Conservation (phyloP, 1,140 invertebrate species). For the Pseudomyrmex sp. region DNA sequence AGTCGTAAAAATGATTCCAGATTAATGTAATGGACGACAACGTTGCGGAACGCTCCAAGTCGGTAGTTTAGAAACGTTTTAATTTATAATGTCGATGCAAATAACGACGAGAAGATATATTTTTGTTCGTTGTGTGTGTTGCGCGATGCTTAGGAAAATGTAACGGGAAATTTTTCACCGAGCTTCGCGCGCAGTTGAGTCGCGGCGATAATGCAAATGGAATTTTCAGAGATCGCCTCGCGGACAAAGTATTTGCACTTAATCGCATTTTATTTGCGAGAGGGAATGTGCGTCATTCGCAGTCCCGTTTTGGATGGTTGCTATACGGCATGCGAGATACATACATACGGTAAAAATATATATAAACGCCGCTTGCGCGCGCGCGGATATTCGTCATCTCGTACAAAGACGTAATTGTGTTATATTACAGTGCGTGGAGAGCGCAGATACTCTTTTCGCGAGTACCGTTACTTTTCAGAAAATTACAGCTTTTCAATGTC, state of each 20-base stretch:
- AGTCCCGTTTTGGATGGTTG: conserved; percentile 38
- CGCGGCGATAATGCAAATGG: neutral
- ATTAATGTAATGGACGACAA: neutral
- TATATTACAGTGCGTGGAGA: conserved; percentile 6
- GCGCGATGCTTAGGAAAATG: too few relatives aligned
- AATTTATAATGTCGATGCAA: neutral
- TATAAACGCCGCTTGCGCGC: neutral
- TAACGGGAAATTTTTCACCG: neutral
- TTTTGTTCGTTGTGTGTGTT: neutral
- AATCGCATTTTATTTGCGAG: conserved; percentile 36
- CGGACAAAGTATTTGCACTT: conserved; percentile 16
- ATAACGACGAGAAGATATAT: neutral
- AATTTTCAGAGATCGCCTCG: neutral
- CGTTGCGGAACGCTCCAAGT: neutral
- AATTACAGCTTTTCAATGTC: conserved; percentile 28
- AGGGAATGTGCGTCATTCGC: conserved; percentile 8
- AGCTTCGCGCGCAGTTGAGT: neutral
- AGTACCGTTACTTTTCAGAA: conserved; percentile 27
- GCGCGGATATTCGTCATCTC: conserved; percentile 10
- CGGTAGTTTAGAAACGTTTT: neutral
- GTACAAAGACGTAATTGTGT: conserved; percentile 37
- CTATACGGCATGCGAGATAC: conserved; percentile 30
- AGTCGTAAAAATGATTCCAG: neutral
- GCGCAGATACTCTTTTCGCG: conserved; percentile 3
- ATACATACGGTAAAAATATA: conserved; percentile 24